Percentiles rank a stretch among this genome's conserved stretches.
phyloP scores from a whole-genome alignment of 1,140 invertebrate species.

The Heliconius hewitsoni region DNA sequence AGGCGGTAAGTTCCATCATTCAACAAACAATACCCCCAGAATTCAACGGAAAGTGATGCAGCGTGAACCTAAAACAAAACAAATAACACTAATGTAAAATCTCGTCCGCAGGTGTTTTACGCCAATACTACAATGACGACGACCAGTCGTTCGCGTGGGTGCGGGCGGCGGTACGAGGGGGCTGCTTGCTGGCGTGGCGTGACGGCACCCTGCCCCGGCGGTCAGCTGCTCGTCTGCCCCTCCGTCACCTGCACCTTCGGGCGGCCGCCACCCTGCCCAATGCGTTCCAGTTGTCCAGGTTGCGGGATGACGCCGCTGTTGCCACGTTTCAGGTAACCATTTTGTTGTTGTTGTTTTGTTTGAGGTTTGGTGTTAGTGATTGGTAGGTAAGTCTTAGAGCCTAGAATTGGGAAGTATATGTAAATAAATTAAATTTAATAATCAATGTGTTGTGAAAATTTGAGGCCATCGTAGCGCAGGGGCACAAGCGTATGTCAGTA shows the following conservation, averaged over 20 bases:
- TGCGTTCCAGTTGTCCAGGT: conserved; percentile 71
- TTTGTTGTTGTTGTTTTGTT: neutral
- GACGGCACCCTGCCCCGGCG: conserved; percentile 68
- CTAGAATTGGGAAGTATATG: too few species aligned
- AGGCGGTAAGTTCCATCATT: too few species aligned
- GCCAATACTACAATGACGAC: conserved; percentile 73
- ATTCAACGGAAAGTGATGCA: neutral
- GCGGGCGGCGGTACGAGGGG: conserved; percentile 63
- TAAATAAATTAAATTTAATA: too few species aligned
- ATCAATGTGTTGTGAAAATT: too few species aligned
- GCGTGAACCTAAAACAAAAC: neutral
- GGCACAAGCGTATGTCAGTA: too few species aligned
- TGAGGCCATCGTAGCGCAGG: too few species aligned
- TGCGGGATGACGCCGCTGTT: conserved; percentile 69
- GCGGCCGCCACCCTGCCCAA: conserved; percentile 60
- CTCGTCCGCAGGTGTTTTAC: conserved; percentile 59
- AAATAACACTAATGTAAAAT: too few species aligned
- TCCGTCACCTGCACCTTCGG: conserved; percentile 67
- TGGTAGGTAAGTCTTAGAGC: neutral
- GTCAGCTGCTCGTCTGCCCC: conserved; percentile 63
- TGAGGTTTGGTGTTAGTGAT: neutral
- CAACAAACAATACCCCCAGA: too few species aligned
- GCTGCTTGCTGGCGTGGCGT: conserved; percentile 70
- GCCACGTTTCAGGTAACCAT: conserved; percentile 71
- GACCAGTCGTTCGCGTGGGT: conserved; percentile 68